phyloP scores from a whole-genome alignment of 2,888 invertebrate genomes.

The Cephonodes hylas region DNA sequence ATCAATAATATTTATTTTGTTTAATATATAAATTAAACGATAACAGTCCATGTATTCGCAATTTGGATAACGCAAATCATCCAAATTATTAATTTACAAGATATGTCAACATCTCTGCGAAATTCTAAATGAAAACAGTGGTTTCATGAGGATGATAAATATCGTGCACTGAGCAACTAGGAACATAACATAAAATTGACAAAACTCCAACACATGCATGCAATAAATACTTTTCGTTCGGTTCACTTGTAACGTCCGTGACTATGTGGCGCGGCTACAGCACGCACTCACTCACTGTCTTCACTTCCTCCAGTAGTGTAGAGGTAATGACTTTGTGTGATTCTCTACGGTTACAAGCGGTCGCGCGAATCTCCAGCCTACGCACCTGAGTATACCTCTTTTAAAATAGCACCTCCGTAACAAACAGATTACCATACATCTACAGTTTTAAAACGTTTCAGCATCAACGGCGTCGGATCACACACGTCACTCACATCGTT shows the following conservation, averaged over 20 bases:
- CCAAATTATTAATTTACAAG: background rate
- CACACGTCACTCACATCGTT: background rate
- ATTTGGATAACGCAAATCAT: background rate
- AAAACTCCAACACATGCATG: constrained; percentile 60
- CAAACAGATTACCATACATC: constrained; percentile 54
- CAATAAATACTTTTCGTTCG: constrained; percentile 48
- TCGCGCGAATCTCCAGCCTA: constrained; percentile 48
- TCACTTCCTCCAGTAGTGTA: background rate
- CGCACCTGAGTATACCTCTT: constrained; percentile 64
- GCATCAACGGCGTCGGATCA: constrained; percentile 20
- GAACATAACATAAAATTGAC: constrained; percentile 69
- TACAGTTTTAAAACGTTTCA: constrained; percentile 38
- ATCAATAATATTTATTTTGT: background rate
- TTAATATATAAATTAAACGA: background rate
- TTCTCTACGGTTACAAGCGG: constrained; percentile 41
- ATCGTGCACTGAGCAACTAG: constrained; percentile 23
- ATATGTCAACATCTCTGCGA: background rate
- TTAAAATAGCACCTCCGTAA: constrained; percentile 70
- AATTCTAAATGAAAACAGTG: background rate
- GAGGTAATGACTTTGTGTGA: background rate
- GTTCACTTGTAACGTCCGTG: constrained; percentile 38
- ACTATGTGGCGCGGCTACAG: background rate
- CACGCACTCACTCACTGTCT: background rate
- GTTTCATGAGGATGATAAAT: background rate
- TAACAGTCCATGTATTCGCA: background rate